Base-by-base conservation (phyloP, 1,140 invertebrate species). In the Phenacoccus solenopsis region DNA sequence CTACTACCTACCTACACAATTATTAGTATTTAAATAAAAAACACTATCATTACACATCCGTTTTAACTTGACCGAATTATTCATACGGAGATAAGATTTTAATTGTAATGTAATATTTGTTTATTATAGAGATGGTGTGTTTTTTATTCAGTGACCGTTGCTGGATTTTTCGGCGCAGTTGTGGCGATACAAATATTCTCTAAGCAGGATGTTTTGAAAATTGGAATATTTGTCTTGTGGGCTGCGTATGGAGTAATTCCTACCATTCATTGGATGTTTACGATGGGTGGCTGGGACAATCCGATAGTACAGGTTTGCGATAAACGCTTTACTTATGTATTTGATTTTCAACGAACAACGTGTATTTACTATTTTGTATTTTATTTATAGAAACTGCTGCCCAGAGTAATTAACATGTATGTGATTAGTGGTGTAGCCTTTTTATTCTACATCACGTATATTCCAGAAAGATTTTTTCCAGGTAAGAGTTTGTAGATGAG, bases 351-450 rank as follows among this genome's bases (percentile, higher is more conserved):
- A n/a, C n/a, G n/a, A n/a, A n/a, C n/a, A n/a, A 38, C 35, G 38
- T 16, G 4, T 38, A 12, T 21, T 38, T 12, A 68, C 22, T 20
- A 69, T 64, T 13, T 57, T 30, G 5, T 32, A 21, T 74, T 71
- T 70, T 72, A 71, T 72, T 87, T 88, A 75, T 82, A 91, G 86
- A 82, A 92, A 74, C 86, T 95, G 73, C 82, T 95, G 64, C 93
- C 93, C 5, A 85, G 92, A 77, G 89, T 98, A 2, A 82, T 94
- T 25, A 85, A 90, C 73, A 93, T 97, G 89, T 97, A 97, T 76
- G 74, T 85, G 20, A 89, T 97, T 59, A 91, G 89, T 74, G 88
- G 89, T 20, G 80, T 86, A 28, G 95, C 94, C 0, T 95, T 97
- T 74, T 80, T 86, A n/a, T 94, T 98, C 77, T 98, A 97, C 78